These are phyloP conservation scores for Calameuta pallipes DNA, from an alignment of 2,888 invertebrate genomes.

Conservation along the genomic window DNA sequence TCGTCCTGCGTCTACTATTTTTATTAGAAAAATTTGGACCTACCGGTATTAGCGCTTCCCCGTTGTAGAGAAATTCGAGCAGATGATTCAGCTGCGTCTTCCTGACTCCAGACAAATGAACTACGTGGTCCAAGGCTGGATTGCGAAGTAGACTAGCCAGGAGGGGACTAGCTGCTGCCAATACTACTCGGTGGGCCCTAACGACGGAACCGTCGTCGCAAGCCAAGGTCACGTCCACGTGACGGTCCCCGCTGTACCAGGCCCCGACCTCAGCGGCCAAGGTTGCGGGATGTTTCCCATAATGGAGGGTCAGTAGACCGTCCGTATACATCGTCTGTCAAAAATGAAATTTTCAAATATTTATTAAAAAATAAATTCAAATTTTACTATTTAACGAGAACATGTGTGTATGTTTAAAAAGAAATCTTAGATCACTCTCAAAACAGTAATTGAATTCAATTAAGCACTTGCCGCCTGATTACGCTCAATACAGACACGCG, in stretches of 20 bases:
- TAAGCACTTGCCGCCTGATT: not conserved
- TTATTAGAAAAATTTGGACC: conserved; percentile 35
- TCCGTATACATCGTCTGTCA: conserved; percentile 70
- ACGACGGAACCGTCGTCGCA: conserved; percentile 87
- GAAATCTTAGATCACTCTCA: not conserved
- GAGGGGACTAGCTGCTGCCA: conserved; percentile 88
- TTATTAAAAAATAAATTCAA: conserved; percentile 16
- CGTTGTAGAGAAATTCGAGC: conserved; percentile 87
- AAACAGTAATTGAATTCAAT: not conserved
- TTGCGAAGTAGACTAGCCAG: conserved; percentile 73
- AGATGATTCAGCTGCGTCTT: conserved; percentile 84
- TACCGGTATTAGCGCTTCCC: conserved; percentile 85
- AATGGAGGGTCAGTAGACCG: conserved; percentile 86
- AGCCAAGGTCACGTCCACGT: conserved; percentile 86
- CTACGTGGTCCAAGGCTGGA: conserved; percentile 69
- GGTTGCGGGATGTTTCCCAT: conserved; percentile 93
- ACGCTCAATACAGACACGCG: not conserved
- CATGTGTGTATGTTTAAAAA: not conserved
- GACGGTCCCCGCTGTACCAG: conserved; percentile 88
- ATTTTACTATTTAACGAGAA: not conserved
- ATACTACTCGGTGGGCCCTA: conserved; percentile 85
- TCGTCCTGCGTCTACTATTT: not conserved
- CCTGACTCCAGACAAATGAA: conserved; percentile 86
- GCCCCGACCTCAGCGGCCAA: conserved; percentile 91
- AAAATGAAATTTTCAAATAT: not conserved